Evolutionary conservation across 2,888 invertebrate genomes (phyloP).

Genomic region (Agonopterix heracliana): DNA sequence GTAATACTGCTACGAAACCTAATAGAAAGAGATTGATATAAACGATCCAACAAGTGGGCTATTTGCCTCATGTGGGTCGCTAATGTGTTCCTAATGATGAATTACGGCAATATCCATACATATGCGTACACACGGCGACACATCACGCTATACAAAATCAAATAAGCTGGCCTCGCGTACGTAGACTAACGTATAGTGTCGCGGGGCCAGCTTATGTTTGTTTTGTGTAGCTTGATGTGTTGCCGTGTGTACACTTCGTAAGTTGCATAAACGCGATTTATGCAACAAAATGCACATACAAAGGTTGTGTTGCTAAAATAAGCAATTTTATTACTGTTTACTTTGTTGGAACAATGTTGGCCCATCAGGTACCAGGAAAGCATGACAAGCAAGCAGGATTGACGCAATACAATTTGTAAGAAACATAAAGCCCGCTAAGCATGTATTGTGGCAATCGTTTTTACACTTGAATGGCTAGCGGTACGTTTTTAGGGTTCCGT

Average conservation of each 20-base stretch:
- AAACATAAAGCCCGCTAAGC: conserved; percentile 7
- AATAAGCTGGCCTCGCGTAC: too few relatives aligned
- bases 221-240: too few relatives aligned
- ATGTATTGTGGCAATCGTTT: too few relatives aligned
- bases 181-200: too few relatives aligned
- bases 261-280: background rate
- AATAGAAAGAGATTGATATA: background rate
- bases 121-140: too few relatives aligned
- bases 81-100: conserved; percentile 6
- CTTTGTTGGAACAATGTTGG: conserved; percentile 11
- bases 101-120: background rate
- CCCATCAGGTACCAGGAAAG: conserved; percentile 16
- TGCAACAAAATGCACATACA: conserved; percentile 2
- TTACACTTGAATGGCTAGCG: too few relatives aligned
- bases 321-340: conserved; percentile 20
- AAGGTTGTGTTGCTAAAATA: conserved; percentile 8
- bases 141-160: too few relatives aligned
- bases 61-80: background rate
- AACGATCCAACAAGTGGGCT: background rate
- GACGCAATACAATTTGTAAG: conserved; percentile 18
- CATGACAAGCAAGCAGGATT: conserved; percentile 16
- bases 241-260: background rate
- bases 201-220: too few relatives aligned
- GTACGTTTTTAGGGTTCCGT: too few relatives aligned
- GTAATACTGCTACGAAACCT: too few relatives aligned